Base-by-base conservation (phyloP, 2,888 invertebrate species). In the Molanna angustata region DNA sequence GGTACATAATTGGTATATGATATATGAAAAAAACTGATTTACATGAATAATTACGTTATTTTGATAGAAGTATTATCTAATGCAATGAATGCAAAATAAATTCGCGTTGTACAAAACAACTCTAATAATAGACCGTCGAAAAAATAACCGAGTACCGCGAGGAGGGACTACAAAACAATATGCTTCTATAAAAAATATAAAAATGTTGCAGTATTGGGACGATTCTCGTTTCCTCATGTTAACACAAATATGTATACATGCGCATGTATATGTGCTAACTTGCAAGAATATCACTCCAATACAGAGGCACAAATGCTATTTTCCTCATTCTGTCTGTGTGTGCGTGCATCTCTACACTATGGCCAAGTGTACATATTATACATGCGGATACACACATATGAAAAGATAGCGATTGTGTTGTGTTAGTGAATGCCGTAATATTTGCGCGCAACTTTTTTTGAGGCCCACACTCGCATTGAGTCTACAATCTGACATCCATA, bases 401-500 rank as follows among this genome's bases (percentile, higher is more conserved):
- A 33, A 39, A 16, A 14, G 14, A 2, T 41, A 13, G 39, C 18
- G 37, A 17, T 37, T 14, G 43, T 32, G 45, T 54, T 20, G 49
- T 46, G 33, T 51, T 19, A 17, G 47, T 51, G 51, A 32, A 42
- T 55, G 51, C 55, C 35, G 44, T 59, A 56, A 54, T 56, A 56
- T 56, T 59, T 53, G 58, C 56, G 58, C 55, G 53, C 53, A 54
- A 49, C 44, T 49, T 53, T 58, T 50, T 56, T 52, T 37, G 58
- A 59, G 58, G 58, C 58, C 58, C 58, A 52, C 55, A 49, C 53
- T 56, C 52, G 58, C 55, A 49, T 53, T 47, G 49, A 52, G 49
- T 55, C 58, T 49, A 56, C 58, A 58, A 58, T 58, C 56, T 58
- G 58, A 54, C 56, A 58, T 56, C 54, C 54, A 51, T 45, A 50